Base-by-base conservation (phyloP, 1,140 invertebrate species). In the Zaprionus gabonicus region DNA sequence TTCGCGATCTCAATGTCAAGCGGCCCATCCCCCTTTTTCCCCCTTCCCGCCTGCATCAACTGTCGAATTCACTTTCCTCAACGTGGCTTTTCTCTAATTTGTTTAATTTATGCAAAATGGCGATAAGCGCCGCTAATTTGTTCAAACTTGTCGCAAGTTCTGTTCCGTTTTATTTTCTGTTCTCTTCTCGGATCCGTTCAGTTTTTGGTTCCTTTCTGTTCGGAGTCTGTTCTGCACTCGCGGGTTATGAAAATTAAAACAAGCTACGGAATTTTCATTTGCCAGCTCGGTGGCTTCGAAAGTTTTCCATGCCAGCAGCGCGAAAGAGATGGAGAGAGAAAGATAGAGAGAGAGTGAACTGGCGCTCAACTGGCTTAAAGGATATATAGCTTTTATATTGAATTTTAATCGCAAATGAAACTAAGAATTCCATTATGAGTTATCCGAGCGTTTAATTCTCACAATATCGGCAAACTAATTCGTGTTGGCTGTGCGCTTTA, bases 21-120 rank as follows among this genome's bases (percentile, higher is more conserved):
- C 41, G 51, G 1, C 63, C 31, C 57, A 31, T 36, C 31, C 64
- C 25, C 36, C 12, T 38, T 9, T 34, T 34, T 9, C 31, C 31
- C 36, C n/a, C n/a, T n/a, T n/a, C n/a, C 36, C 12, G 1, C 31
- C 31, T 10, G 7, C 31, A 38, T 12, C 36, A 38, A 73, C 59
- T 59, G 34, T 69, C 34, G 65, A 56, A 71, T 55, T 73, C 71
- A 56, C 58, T 75, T 65, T 71, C 36, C 12, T 34, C 64, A 41
- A 44, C 57, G 28, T 63, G 57, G 63, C 58, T 73, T 73, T 73
- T 56, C 70, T 56, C 68, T 85, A 85, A 86, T 86, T 85, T 78
- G 71, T 82, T 85, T 82, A 86, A 85, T 86, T 85, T 85, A 85
- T 82, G 82, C 83, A 85, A 87, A 85, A 86, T 86, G 76, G 12